Conservation (phyloP, 2,888 invertebrate species). For the Mesorhabditis belari region DNA sequence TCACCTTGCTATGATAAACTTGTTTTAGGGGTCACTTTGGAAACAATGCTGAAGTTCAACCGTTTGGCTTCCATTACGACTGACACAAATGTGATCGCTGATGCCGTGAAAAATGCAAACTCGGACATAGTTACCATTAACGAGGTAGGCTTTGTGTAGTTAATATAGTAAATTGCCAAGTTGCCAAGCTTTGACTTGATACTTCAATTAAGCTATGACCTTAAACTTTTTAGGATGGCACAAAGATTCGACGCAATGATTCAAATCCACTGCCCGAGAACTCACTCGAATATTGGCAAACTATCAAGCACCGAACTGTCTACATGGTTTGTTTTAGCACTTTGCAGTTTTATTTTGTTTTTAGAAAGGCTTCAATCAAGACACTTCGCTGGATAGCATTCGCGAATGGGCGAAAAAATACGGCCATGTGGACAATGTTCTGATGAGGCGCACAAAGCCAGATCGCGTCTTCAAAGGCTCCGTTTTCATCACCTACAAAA, state of each 20-base stretch:
- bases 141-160: background rate
- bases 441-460: conserved; percentile 53
- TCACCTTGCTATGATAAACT: background rate
- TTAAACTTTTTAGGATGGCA: conserved; percentile 63
- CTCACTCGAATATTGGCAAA: conserved; percentile 74
- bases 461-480: conserved; percentile 65
- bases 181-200: no score
- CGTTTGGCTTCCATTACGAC: conserved; percentile 66
- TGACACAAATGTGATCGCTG: conserved; percentile 67
- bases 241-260: conserved; percentile 70
- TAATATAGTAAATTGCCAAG: no score
- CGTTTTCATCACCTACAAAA: conserved; percentile 78
- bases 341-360: conserved; percentile 17
- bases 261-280: conserved; percentile 74
- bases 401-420: conserved; percentile 68
- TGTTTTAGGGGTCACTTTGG: conserved; percentile 70
- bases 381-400: conserved; percentile 65
- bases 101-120: conserved; percentile 70
- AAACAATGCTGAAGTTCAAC: conserved; percentile 79
- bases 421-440: conserved; percentile 68
- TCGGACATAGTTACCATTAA: conserved; percentile 56
- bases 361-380: conserved; percentile 64
- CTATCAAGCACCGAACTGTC: conserved; percentile 69
- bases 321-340: conserved; percentile 62
- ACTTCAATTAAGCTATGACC: no score